Evolutionary conservation across 2,797 vertebrate genomes (phyloP).

Genomic region (Galagoides demidoff): DNA sequence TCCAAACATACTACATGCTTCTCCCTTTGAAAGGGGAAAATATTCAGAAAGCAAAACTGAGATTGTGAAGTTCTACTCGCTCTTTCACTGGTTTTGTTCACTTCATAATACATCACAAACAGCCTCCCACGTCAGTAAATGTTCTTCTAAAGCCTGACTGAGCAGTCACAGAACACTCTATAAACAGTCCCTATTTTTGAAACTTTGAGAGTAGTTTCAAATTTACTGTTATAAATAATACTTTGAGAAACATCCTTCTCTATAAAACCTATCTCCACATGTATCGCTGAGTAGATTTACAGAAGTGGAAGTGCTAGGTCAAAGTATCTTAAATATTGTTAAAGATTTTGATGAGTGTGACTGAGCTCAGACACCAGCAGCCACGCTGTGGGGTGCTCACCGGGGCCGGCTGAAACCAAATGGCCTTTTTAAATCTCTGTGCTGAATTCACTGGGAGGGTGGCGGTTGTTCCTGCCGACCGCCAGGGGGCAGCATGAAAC

Average conservation of each 20-base stretch:
- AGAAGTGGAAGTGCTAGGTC: neutral
- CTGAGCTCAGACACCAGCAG: neutral
- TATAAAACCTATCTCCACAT: slow-evolving; percentile 62
- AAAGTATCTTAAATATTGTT: slow-evolving; percentile 59
- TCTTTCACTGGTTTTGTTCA: neutral
- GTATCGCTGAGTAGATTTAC: slow-evolving; percentile 44
- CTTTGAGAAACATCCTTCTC: slow-evolving; percentile 30
- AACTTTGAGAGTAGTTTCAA: slow-evolving; percentile 45
- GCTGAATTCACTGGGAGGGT: neutral
- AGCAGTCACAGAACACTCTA: neutral
- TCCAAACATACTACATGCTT: slow-evolving; percentile 29
- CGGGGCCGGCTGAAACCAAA: neutral
- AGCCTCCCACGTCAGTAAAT: neutral
- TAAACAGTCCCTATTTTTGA: slow-evolving; percentile 54
- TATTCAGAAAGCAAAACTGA: neutral
- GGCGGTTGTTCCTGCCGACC: slow-evolving; percentile 19
- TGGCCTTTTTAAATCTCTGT: neutral
- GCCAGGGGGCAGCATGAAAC: slow-evolving; percentile 78
- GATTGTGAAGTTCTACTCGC: neutral
- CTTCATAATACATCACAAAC: neutral
- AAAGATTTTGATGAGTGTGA: slow-evolving; percentile 6
- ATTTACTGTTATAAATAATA: slow-evolving; percentile 60
- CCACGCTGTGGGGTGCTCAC: neutral
- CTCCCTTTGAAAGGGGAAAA: neutral
- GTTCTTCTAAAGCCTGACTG: neutral